A percentile compares a stretch with the other conserved stretches of the same genome.
phyloP scores from a whole-genome alignment of 2,888 invertebrate genomes.

The Atherix ibis region DNA sequence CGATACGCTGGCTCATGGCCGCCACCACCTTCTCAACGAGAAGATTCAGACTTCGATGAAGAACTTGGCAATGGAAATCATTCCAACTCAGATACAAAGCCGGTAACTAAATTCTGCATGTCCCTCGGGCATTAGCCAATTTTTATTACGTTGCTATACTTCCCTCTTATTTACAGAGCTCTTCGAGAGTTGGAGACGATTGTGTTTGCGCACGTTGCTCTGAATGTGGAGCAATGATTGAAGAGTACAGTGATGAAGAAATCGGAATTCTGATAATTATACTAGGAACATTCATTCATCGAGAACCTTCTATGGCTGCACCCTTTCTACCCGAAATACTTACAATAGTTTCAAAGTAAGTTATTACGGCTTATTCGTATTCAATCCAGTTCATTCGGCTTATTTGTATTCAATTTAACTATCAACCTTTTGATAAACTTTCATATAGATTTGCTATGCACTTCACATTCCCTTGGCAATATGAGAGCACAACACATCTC shows the following conservation, averaged over 20 bases:
- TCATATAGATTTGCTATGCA: slow-evolving; percentile 50
- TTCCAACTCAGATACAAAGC: slow-evolving; percentile 16
- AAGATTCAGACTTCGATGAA: slow-evolving; percentile 22
- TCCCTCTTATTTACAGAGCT: slow-evolving; percentile 37
- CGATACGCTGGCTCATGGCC: slow-evolving; percentile 40
- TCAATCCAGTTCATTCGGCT: slow-evolving; percentile 2
- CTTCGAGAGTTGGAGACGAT: slow-evolving; percentile 50
- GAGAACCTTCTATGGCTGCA: slow-evolving; percentile 91
- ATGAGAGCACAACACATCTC: slow-evolving; percentile 69
- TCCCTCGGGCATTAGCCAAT: not conserved
- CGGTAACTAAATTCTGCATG: slow-evolving; percentile 13
- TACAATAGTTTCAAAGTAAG: slow-evolving; percentile 70
- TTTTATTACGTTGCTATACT: not conserved
- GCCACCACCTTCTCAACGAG: slow-evolving; percentile 26
- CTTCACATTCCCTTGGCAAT: slow-evolving; percentile 78
- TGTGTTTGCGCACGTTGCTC: slow-evolving; percentile 54
- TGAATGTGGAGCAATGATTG: slow-evolving; percentile 76
- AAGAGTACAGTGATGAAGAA: slow-evolving; percentile 95
- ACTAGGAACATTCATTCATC: slow-evolving; percentile 87
- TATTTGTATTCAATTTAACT: too few relatives aligned
- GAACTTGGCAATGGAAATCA: slow-evolving; percentile 21
- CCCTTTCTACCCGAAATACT: slow-evolving; percentile 83
- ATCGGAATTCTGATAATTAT: slow-evolving; percentile 85
- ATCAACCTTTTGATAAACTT: not conserved
- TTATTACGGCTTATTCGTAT: slow-evolving; percentile 1